Base-by-base conservation (phyloP, 1,140 invertebrate genomes). In the Drosophila erecta region DNA sequence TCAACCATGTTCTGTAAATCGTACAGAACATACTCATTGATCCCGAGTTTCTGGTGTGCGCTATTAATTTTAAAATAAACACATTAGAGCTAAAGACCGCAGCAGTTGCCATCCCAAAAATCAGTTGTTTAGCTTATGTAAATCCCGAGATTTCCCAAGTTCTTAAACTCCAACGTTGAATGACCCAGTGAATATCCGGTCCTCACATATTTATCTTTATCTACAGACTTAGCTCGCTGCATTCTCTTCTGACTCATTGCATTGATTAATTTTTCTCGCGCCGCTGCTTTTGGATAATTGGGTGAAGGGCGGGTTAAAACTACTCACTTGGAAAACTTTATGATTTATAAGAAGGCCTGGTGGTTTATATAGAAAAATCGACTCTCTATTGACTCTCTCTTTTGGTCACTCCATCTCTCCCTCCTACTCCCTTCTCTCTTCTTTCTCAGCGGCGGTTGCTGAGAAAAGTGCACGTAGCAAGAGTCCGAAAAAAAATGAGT, bases 401-500 rank as follows among this genome's bases (percentile, higher is more conserved):
- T 41, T 55, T 20, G 20, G 22, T 33, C 14, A 41, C 51, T 40
- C n/a, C 15, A n/a, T 17, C 35, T 41, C 17, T 37, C 40, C 43
- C 33, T 50, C 33, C 35, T 20, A 15, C 12, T 27, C 57, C 27
- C 38, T 40, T 20, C 15, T 61, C 38, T 33, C 24, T 50, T 4
- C 53, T 47, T 43, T 40, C 61, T 24, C 0, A 24, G 41, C 41
- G 33, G 49, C 49, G 43, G 30, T 61, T 37, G 20, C 43, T 53
- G 72, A 61, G 46, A 62, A 8, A 27, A 80, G 73, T 80, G 67
- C 66, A 80, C 78, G 61, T 80, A 69, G 61, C 77, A 62, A 81
- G 76, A 80, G 79, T 77, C 62, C 64, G 76, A 81, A 77, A 74
- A 67, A 55, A 80, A 81, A 76, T 83, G 75, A 75, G 56, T 17